A percentile compares a stretch with the other conserved stretches of the same genome.
Conservation (phyloP, 2,113 vertebrate species). For the Vulpes lagopus region DNA sequence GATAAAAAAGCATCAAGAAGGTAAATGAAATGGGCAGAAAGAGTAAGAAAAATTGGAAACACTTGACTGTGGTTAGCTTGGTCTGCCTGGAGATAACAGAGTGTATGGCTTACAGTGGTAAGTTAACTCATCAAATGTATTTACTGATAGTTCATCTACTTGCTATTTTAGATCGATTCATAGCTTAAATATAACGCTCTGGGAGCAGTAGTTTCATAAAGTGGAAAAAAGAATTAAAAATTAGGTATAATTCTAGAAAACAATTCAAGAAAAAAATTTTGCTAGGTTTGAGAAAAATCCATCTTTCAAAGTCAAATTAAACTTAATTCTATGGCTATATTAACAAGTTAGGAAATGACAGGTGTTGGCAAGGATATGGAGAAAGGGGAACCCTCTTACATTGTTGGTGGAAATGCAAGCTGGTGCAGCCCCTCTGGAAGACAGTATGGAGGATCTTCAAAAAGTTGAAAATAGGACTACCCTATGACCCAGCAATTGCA, state of each 20-base stretch:
- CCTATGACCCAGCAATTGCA: too few relatives aligned
- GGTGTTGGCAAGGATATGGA: too few relatives aligned
- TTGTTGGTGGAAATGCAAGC: too few relatives aligned
- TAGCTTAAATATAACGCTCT: neutral
- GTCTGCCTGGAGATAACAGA: neutral
- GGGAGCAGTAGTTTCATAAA: slow-evolving; percentile 29
- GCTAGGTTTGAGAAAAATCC: neutral
- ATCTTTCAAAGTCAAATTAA: slow-evolving; percentile 6
- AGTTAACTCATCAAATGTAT: neutral
- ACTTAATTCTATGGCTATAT: neutral
- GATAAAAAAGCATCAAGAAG: slow-evolving; percentile 45
- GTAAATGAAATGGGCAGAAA: slow-evolving; percentile 57
- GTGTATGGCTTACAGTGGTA: neutral
- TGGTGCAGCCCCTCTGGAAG: too few relatives aligned
- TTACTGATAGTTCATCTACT: neutral
- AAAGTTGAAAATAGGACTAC: too few relatives aligned
- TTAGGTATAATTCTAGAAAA: slow-evolving; percentile 51
- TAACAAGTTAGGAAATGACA: too few relatives aligned
- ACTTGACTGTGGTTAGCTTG: neutral
- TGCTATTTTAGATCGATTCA: neutral
- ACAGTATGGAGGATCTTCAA: too few relatives aligned
- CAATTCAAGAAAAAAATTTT: neutral
- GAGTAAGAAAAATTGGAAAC: neutral
- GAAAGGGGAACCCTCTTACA: too few relatives aligned
- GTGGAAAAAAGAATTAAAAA: slow-evolving; percentile 18